These are phyloP conservation scores for Aselliscus stoliczkanus DNA, from an alignment of 2,797 vertebrate genomes.

Conservation along the genomic window DNA sequence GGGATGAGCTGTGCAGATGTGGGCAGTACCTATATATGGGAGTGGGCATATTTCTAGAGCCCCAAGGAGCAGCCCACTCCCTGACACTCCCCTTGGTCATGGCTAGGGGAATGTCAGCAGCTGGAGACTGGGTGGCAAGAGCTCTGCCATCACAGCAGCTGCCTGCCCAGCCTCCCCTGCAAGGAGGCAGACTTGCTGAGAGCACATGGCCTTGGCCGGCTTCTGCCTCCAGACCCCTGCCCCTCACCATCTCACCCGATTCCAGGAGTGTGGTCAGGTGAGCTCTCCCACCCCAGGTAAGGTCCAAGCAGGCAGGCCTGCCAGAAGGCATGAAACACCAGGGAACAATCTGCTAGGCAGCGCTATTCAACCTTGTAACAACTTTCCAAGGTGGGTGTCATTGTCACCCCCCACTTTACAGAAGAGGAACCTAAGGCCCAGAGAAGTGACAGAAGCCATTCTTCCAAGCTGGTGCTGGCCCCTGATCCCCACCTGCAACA, in stretches of 20 bases:
- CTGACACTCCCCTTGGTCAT: too few relatives aligned
- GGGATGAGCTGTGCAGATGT: background rate
- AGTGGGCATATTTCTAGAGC: background rate
- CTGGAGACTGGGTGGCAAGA: background rate
- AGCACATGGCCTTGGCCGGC: background rate
- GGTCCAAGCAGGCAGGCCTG: background rate
- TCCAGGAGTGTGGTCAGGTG: background rate
- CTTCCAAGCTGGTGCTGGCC: background rate
- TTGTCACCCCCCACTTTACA: background rate
- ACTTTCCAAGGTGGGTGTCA: background rate
- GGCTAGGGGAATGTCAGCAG: background rate
- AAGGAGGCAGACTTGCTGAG: background rate
- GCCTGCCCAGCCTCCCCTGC: too few relatives aligned
- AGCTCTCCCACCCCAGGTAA: background rate
- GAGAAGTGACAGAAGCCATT: background rate
- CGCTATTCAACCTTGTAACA: background rate
- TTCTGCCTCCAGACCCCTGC: background rate
- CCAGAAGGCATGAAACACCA: background rate
- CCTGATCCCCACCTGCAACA: background rate
- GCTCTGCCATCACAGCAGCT: too few relatives aligned
- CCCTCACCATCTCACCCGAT: background rate
- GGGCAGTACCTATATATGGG: rapidly evolving
- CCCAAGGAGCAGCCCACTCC: background rate
- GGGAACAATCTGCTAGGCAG: background rate
- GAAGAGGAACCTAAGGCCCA: background rate